Evolutionary conservation across 2,113 vertebrate genomes (phyloP).

Genomic region (Mormyrus iriodes): DNA sequence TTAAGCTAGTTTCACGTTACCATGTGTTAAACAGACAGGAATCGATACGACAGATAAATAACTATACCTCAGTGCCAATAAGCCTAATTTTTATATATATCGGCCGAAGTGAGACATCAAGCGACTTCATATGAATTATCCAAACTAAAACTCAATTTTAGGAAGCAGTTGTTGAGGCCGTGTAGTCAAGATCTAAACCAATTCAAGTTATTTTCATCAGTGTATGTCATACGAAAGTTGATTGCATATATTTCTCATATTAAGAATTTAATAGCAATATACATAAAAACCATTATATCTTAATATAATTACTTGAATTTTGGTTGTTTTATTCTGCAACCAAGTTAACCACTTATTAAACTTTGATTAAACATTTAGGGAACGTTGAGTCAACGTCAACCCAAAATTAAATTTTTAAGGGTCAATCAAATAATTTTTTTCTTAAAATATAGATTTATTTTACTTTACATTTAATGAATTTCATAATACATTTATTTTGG

Average conservation of each 20-base stretch:
- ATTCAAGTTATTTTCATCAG: background rate
- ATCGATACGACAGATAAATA: background rate
- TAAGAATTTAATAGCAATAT: background rate
- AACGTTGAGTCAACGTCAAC: background rate
- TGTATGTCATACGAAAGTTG: background rate
- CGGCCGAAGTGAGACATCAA: background rate
- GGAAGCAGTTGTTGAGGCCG: background rate
- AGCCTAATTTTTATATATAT: background rate
- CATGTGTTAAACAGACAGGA: background rate
- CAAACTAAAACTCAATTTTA: background rate
- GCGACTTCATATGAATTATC: background rate
- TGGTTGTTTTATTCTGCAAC: background rate
- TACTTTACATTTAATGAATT: background rate
- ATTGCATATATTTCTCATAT: background rate
- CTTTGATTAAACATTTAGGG: background rate
- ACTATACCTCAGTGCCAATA: background rate
- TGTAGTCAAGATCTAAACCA: background rate
- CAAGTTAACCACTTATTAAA: background rate
- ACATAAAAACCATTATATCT: background rate
- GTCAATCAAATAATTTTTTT: background rate
- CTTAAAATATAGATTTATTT: background rate
- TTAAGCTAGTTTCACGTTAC: background rate
- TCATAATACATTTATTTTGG: background rate
- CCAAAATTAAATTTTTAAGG: background rate
- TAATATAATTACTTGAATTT: background rate